phyloP scores from a whole-genome alignment of 1,140 invertebrate species.

The Linepithema humile region DNA sequence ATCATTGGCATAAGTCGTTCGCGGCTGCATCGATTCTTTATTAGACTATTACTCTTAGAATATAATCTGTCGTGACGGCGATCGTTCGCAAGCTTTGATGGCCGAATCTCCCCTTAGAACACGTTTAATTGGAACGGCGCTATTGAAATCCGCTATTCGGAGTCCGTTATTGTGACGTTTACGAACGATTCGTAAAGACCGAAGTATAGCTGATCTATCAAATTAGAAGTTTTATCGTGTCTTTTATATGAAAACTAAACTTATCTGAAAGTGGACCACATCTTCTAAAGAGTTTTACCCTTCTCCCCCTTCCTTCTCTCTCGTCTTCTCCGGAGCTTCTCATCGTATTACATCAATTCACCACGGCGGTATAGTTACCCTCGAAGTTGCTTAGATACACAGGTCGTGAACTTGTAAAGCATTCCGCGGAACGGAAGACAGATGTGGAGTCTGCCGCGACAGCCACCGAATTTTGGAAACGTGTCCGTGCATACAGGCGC shows the following conservation, averaged over 20 bases:
- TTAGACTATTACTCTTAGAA: constrained; percentile 26
- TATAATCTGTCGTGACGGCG: constrained; percentile 39
- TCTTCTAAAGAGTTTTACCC: background rate
- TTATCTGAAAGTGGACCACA: background rate
- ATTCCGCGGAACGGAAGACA: constrained; percentile 42
- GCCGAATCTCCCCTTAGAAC: background rate
- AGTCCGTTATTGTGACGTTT: background rate
- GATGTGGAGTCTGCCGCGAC: constrained; percentile 35
- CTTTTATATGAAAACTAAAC: background rate
- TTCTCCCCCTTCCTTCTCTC: background rate
- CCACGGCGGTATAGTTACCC: constrained; percentile 3
- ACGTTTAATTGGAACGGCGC: constrained; percentile 12
- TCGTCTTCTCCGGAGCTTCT: background rate
- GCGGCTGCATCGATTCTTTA: constrained; percentile 29
- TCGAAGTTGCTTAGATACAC: constrained; percentile 19
- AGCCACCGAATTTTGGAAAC: constrained; percentile 66
- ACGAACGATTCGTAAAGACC: background rate
- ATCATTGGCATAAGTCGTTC: constrained; percentile 33
- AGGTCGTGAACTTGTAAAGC: constrained; percentile 44
- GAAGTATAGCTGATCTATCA: background rate
- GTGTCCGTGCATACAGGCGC: constrained; percentile 66
- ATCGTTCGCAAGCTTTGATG: background rate
- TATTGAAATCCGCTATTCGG: background rate
- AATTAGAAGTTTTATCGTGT: background rate
- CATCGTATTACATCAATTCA: constrained; percentile 29